These are phyloP conservation scores for Colossoma macropomum DNA, from an alignment of 2,113 vertebrate species.

Conservation along the genomic window DNA sequence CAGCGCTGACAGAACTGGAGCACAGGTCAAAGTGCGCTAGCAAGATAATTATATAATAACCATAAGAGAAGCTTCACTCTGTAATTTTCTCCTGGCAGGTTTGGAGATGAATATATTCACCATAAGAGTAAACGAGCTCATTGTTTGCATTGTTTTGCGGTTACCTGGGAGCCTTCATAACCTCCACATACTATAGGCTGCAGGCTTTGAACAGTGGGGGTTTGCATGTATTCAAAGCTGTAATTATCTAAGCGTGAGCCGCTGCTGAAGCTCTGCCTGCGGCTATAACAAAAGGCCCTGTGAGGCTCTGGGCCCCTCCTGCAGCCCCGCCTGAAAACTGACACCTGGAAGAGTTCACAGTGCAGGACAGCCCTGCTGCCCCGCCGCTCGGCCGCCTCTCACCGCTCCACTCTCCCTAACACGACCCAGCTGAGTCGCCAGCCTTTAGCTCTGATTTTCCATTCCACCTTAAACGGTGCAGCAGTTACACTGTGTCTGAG, in stretches of 20 bases:
- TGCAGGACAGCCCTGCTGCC: background rate
- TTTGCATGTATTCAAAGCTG: background rate
- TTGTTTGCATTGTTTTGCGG: too few relatives aligned
- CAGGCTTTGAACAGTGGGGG: background rate
- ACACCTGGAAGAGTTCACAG: slow-evolving; percentile 27
- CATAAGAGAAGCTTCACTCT: too few relatives aligned
- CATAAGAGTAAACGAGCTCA: too few relatives aligned
- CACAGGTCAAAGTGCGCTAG: too few relatives aligned
- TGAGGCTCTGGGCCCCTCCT: background rate
- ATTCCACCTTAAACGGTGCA: background rate
- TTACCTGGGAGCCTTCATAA: background rate
- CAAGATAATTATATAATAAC: too few relatives aligned
- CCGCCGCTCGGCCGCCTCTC: background rate
- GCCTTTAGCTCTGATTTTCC: too few relatives aligned
- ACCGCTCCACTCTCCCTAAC: background rate
- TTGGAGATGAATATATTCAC: too few relatives aligned
- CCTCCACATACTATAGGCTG: background rate
- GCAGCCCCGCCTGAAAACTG: slow-evolving; percentile 7
- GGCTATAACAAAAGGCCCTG: background rate
- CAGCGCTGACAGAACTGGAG: too few relatives aligned
- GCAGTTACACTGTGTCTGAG: too few relatives aligned
- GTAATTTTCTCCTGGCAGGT: too few relatives aligned
- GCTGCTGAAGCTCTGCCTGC: background rate
- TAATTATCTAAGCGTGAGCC: background rate
- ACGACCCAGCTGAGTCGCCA: background rate